Evolutionary conservation across 2,888 invertebrate genomes (phyloP), one percentile per base, ranked within the genome.

Genomic region (Nebria brevicollis): DNA sequence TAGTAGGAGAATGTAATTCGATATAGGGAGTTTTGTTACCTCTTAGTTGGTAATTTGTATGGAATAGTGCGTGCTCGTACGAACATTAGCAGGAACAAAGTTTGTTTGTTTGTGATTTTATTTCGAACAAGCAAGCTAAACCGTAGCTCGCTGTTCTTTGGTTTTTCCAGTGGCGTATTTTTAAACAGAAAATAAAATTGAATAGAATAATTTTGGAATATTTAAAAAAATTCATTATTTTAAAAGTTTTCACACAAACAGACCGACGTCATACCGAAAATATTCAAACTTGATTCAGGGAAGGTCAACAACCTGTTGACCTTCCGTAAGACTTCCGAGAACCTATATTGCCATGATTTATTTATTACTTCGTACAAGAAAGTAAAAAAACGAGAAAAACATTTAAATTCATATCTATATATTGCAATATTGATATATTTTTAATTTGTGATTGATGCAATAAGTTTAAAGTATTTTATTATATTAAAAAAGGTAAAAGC

Each of bases 21-120:
- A 80, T 80, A 72, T 75, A 72, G 25, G 26, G 80, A 80, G 75
- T 80, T 80, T 79, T 75, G 75, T 80, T 72, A 72, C 72, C 75
- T 75, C 75, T 70, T 68, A 80, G 75, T 80, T 80, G 75, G 80
- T 80, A 80, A 80, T 80, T 80, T 75, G 75, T 80, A 80, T 80
- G 80, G 75, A 75, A 75, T 75, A 75, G 75, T 80, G 80, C 80
- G 80, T 80, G 75, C 75, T 80, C 70, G 79, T 79, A 79, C 75
- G 79, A 66, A 80, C 80, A 80, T 80, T 80, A 80, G 70, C 74
- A 75, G 75, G 75, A 75, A 70, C 75, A 75, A 80, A 72, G 70
- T 70, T 68, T 80, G 75, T 54, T 70, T 75, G 80, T 80, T 75
- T 70, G 75, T 75, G 80, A 75, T 80, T 80, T 80, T 80, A 80